A percentile compares a stretch with the other conserved stretches of the same genome.
Conservation (phyloP, 2,888 invertebrate genomes). For the Dichetophora obliterata region DNA sequence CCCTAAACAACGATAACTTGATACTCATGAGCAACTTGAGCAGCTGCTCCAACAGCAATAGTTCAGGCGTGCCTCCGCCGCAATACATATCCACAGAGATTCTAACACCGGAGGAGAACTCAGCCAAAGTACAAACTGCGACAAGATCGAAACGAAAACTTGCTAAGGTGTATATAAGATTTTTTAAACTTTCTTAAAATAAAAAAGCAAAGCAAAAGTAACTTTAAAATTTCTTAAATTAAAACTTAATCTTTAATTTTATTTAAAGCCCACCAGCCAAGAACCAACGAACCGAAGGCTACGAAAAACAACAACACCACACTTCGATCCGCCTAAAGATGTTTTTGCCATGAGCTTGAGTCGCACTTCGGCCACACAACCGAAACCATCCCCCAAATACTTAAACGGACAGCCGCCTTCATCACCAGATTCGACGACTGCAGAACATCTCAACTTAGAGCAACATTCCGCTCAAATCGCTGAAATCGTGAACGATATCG, state of each 20-base stretch:
- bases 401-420: conserved; percentile 21
- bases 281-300: not conserved
- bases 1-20: conserved; percentile 32
- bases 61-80: conserved; percentile 34
- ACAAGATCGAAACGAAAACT: conserved; percentile 5
- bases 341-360: not conserved
- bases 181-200: too few relatives aligned
- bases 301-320: not conserved
- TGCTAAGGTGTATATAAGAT: too few relatives aligned
- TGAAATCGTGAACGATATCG: too few relatives aligned
- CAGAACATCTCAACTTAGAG: not conserved
- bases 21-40: conserved; percentile 39
- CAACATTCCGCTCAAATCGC: too few relatives aligned
- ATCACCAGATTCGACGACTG: conserved; percentile 29
- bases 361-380: conserved; percentile 2
- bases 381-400: conserved; percentile 16
- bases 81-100: conserved; percentile 22
- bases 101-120: not conserved
- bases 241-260: not conserved
- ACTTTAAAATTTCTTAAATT: not conserved
- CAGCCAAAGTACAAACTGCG: not conserved
- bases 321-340: not conserved
- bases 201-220: too few relatives aligned
- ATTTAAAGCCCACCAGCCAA: not conserved
- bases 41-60: conserved; percentile 57